phyloP scores from a whole-genome alignment of 1,140 invertebrate genomes.

The Copidosoma floridanum region DNA sequence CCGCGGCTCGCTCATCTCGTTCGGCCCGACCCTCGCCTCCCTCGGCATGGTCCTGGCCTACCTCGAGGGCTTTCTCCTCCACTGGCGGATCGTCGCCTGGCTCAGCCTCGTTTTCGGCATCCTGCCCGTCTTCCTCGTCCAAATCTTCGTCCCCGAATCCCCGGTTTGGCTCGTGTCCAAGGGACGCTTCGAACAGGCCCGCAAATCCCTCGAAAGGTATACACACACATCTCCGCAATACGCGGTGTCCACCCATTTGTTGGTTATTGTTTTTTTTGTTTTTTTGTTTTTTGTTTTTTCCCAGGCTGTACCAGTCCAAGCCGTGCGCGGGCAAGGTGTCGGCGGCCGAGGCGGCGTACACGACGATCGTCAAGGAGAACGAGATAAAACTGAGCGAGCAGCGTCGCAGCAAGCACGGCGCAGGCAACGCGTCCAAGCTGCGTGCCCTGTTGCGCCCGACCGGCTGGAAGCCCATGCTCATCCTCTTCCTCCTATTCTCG shows the following conservation, averaged over 20 bases:
- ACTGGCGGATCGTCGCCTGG: constrained; percentile 63
- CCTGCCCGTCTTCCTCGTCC: constrained; percentile 57
- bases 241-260: constrained; percentile 30
- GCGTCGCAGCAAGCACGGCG: constrained; percentile 42
- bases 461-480: constrained; percentile 62
- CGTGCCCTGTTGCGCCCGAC: constrained; percentile 57
- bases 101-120: constrained; percentile 57
- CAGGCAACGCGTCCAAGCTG: constrained; percentile 35
- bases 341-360: constrained; percentile 43
- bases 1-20: constrained; percentile 59
- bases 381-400: constrained; percentile 48
- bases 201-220: constrained; percentile 57
- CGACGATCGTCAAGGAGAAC: constrained; percentile 50
- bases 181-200: constrained; percentile 58
- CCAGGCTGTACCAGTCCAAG: constrained; percentile 41
- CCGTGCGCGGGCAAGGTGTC: constrained; percentile 32
- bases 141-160: constrained; percentile 67
- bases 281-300: constrained; percentile 1
- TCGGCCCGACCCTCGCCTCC: constrained; percentile 58
- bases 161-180: constrained; percentile 64
- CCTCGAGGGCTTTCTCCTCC: constrained; percentile 59
- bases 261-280: too few species aligned
- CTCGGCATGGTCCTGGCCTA: constrained; percentile 62
- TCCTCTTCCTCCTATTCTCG: constrained; percentile 60
- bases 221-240: too few species aligned